These are phyloP conservation scores for Trichoplusia ni DNA, from an alignment of 1,140 invertebrate genomes.

Conservation along the genomic window DNA sequence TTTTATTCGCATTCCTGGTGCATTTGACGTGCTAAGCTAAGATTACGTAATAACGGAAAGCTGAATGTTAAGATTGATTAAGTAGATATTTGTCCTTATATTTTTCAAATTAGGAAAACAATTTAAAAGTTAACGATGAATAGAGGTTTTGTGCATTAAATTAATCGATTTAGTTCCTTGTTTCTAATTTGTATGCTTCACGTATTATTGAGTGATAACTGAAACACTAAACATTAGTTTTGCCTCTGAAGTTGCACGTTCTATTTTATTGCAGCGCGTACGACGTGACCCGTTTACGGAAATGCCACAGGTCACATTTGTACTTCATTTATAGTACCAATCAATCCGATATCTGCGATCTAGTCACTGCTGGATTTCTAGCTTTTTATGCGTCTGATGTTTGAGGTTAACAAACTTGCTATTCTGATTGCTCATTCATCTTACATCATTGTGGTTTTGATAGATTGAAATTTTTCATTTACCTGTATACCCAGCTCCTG, in stretches of 20 bases:
- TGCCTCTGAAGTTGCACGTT: conserved; percentile 53
- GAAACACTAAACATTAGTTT: conserved; percentile 49
- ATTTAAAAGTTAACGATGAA: not conserved
- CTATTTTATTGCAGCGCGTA: conserved; percentile 63
- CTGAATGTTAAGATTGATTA: not conserved
- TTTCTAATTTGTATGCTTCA: conserved; percentile 30
- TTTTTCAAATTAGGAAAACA: not conserved
- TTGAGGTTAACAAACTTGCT: conserved; percentile 70
- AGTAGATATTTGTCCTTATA: too few species aligned
- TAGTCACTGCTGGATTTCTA: conserved; percentile 74
- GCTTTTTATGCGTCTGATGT: conserved; percentile 79
- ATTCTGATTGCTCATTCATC: conserved; percentile 77
- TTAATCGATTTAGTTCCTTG: conserved; percentile 43
- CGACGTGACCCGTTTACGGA: conserved; percentile 72
- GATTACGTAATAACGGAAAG: conserved; percentile 8
- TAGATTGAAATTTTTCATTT: conserved; percentile 73
- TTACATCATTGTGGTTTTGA: conserved; percentile 77
- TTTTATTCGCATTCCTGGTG: conserved; percentile 36
- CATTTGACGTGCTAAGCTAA: not conserved
- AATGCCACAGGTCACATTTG: conserved; percentile 58
- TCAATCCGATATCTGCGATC: conserved; percentile 77
- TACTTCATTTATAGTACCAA: conserved; percentile 76
- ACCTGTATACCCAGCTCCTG: conserved; percentile 48
- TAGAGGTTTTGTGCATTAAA: not conserved
- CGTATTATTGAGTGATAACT: conserved; percentile 24